Evolutionary conservation across 2,888 invertebrate species (phyloP), one percentile per base, ranked within the genome.

Genomic region (Xanthorhoe designata): DNA sequence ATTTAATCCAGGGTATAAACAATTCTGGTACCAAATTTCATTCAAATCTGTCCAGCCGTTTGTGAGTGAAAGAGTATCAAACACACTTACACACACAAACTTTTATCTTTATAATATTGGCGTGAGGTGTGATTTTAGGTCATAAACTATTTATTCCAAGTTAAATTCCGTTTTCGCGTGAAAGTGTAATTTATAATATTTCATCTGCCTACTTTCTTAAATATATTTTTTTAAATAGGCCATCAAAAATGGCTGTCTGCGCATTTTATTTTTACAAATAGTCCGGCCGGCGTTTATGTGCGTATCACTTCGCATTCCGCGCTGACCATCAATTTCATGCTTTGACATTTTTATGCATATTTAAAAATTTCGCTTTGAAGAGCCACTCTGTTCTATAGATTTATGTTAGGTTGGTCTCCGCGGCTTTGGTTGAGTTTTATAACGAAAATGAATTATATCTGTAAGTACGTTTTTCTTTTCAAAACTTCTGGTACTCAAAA

Each of bases 281-380:
- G 87, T 81, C 84, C 77, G 79, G 81, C 75, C 79, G 81, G 86
- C 84, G 83, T 86, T 85, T 84, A 80, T 80, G 76, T 84, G 81
- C 86, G 84, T 85, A 87, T 87, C 83, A 84, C 84, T 87, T 84
- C 82, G 83, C 85, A 86, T 88, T 86, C 85, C 81, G 81, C 78
- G 74, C 75, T 75, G 76, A 80, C 83, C 86, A 92, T 92, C 85
- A 91, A 91, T 92, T 91, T 83, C 71, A 76, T 77, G 79, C 82
- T 90, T 87, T 89, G 92, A 91, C 92, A 82, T 89, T 91, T 93
- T 91, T 91, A 93, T 91, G 85, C 88, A 90, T 89, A 90, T 93
- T 91, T 90, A 90, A 92, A 59, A 88, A 88, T 84, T 87, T 88
- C 82, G 79, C 92, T 93, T 93, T 92, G 92, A 92, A 89, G 87